A percentile compares a stretch with the other conserved stretches of the same genome.
These are phyloP conservation scores for Hormiphora californensis DNA, from an alignment of 37 sponge, comb jelly and placozoan species.

Conservation along the genomic window DNA sequence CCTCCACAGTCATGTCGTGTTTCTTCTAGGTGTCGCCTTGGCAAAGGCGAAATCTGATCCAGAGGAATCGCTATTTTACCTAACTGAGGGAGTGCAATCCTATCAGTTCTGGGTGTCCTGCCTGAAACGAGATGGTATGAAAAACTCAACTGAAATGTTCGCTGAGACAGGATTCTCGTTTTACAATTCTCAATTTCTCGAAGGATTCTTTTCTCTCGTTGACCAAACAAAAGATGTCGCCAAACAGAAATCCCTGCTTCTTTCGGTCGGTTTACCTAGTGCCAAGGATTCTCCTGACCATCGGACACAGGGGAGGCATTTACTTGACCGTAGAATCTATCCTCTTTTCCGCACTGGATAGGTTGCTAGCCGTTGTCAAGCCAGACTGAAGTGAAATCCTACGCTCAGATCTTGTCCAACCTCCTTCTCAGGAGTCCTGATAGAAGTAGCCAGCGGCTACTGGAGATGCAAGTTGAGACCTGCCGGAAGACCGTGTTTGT, in stretches of 20 bases:
- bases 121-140: not conserved
- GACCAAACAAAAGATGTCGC: not conserved
- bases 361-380: not conserved
- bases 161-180: not conserved
- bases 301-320: not conserved
- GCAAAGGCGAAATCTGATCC: not conserved
- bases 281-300: slow-evolving; percentile 3
- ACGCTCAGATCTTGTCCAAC: not conserved
- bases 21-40: slow-evolving; percentile 53
- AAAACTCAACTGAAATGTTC: not conserved
- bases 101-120: slow-evolving; percentile 42
- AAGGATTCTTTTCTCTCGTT: not conserved
- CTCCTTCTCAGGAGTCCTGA: slow-evolving; percentile 20
- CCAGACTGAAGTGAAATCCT: not conserved
- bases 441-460: not conserved
- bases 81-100: slow-evolving; percentile 41
- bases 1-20: slow-evolving; percentile 58
- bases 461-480: slow-evolving; percentile 43
- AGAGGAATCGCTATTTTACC: not conserved
- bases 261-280: not conserved
- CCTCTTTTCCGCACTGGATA: slow-evolving; percentile 21
- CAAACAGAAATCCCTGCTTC: not conserved
- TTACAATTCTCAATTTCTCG: slow-evolving; percentile 21
- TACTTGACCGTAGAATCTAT: not conserved
- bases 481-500: slow-evolving; percentile 65